A percentile compares a stretch with the other conserved stretches of the same genome.
Conservation (phyloP, 1,140 invertebrate species). For the Macrobrachium nipponense region DNA sequence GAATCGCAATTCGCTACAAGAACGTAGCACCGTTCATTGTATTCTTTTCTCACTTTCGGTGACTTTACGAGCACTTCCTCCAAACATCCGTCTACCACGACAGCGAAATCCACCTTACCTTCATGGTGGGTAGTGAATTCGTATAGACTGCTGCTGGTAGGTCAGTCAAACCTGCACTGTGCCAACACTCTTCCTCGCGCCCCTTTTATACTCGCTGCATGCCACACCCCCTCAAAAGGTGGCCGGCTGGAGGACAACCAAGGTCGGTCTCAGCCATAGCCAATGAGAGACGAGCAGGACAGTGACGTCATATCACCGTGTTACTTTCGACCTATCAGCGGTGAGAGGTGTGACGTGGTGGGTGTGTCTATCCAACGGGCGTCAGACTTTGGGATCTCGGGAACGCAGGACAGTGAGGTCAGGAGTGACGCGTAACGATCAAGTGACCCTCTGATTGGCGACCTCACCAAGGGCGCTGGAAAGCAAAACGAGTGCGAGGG, state of each 20-base stretch:
- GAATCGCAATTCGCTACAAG: no score
- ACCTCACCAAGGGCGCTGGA: conserved; percentile 14
- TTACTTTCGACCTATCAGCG: not conserved
- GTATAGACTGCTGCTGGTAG: not conserved
- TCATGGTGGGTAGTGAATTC: not conserved
- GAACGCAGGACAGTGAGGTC: not conserved
- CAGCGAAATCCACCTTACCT: not conserved
- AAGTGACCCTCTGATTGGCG: not conserved
- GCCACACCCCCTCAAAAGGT: not conserved
- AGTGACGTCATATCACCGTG: not conserved
- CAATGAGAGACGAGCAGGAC: not conserved
- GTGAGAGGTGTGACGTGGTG: not conserved
- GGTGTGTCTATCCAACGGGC: not conserved
- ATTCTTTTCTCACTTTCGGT: no score
- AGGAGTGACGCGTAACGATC: not conserved
- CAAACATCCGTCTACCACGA: no score
- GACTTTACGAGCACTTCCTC: no score
- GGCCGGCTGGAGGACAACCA: not conserved
- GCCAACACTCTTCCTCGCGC: not conserved
- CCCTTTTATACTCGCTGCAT: not conserved
- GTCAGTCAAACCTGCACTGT: conserved; percentile 28
- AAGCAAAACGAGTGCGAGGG: conserved; percentile 12
- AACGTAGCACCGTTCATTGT: no score
- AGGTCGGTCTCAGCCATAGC: not conserved
- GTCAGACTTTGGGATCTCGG: no score